A percentile compares a stretch with the other conserved stretches of the same genome.
Evolutionary conservation across 2,797 vertebrate genomes (phyloP).

Genomic region (Xerus rutilus): DNA sequence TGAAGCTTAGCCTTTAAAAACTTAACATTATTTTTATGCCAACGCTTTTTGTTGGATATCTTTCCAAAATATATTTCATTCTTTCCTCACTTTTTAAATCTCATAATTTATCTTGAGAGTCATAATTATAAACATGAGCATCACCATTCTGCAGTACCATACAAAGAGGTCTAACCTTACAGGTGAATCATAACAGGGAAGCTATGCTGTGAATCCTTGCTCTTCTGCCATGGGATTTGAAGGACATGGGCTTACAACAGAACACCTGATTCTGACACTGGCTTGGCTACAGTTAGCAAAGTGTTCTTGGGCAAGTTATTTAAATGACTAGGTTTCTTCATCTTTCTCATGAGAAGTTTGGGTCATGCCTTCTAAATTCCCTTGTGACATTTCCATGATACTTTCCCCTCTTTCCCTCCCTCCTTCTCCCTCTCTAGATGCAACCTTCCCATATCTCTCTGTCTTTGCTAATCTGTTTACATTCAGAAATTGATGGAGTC

Average conservation of each 20-base stretch:
- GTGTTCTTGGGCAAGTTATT: neutral
- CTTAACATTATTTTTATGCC: slow-evolving; percentile 3
- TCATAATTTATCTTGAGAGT: slow-evolving; percentile 47
- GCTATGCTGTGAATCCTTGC: neutral
- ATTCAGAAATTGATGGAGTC: slow-evolving; percentile 7
- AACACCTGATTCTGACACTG: neutral
- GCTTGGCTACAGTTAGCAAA: neutral
- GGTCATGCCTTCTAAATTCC: neutral
- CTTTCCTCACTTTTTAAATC: slow-evolving; percentile 61
- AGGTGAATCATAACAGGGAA: rapidly evolving
- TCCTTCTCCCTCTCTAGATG: neutral
- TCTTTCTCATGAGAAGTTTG: neutral
- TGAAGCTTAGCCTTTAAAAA: slow-evolving; percentile 50
- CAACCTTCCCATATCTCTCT: neutral
- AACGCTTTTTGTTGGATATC: neutral
- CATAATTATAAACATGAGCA: neutral
- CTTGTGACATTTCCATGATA: neutral
- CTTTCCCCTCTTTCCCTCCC: too few relatives aligned
- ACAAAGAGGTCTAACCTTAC: neutral
- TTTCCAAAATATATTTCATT: slow-evolving; percentile 50
- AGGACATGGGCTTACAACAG: neutral
- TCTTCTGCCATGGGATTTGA: neutral
- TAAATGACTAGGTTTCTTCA: neutral
- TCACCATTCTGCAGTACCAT: neutral
- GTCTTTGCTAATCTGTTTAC: neutral